Base-by-base conservation (phyloP, 1,140 invertebrate species). In the Sitophilus oryzae region DNA sequence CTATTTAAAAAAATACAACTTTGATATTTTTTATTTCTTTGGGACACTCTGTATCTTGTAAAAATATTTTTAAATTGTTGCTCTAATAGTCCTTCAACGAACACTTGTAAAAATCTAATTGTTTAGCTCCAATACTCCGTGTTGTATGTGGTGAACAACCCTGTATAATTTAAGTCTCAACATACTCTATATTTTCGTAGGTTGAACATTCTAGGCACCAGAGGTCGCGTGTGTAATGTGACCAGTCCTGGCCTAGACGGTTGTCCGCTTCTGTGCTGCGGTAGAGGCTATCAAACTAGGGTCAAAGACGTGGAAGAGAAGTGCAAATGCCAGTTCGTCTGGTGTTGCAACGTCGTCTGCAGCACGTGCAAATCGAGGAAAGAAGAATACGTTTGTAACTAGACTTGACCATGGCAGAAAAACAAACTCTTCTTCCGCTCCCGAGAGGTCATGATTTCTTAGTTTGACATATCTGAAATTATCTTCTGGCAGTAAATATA, bases 261-360 rank as follows among this genome's bases (percentile, higher is more conserved):
- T 16, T 93, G 91, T 69, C 79, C 82, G 19, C 74, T 89, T n/a
- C 76, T 94, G 6, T 94, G 91, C 73, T 95, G 91, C 69, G 93
- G 93, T 5, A 79, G 92, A 45, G 93, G 93, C 9, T 95, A 93
- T 73, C 88, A 93, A 71, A 94, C 91, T 1, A 77, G 86, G 40
- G 82, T 93, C 0, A 78, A 85, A 42, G 86, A 93, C 59, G 85
- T 91, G 48, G 83, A 85, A 55, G 89, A 95, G 71, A 91, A 94
- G 72, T 96, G 93, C 76, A 84, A 89, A 62, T 96, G 93, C 73
- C 82, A 86, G 63, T 95, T 96, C 68, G 86, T 91, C 30, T 95
- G 92, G 92, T 96, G 93, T 75, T 96, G 92, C 72, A 78, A 84
- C 52, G 89, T 96, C 0, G 81, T 88, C 60, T 96, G 93, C 75